Evolutionary conservation across 2,888 invertebrate species (phyloP), one percentile per base, ranked within the genome.

Genomic region (Ophion ellenae): DNA sequence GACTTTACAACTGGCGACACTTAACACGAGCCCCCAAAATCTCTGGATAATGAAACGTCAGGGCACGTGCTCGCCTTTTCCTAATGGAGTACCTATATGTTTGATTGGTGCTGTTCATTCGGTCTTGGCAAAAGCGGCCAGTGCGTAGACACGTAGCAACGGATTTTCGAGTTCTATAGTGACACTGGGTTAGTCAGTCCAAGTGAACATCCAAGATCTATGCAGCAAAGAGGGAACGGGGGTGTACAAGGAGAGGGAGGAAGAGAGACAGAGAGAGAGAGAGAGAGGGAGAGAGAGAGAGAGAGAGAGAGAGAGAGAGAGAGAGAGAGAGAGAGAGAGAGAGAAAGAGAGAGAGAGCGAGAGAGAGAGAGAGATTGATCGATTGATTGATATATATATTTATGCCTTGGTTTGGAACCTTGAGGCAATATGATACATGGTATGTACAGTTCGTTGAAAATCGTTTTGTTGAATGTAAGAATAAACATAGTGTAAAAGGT

Each of bases 241-340:
- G 9, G 11, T 17, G 17, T 14, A 36, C 17, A 61, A 81, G 78
- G 63, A 24, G 24, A 47, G 47, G 28, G 17, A 57, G 14, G 11
- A n/a, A 28, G 32, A 71, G 14, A 71, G 32, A 45, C 9, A 36
- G 20, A 2, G 36, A 57, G 36, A 28, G 53, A 69, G 59, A 20
- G 36, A 83, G 66, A 40, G 11, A 45, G 66, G 53, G 57, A 70
- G 82, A 81, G 81, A 81, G 77, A 85, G 69, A 57, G 53, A 6
- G 64, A 80, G 76, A 45, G 63, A 24, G 24, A 47, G 47, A 14
- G 17, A 57, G 14, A 2, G 4, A 28, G 32, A 71, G 14, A 71
- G 32, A 45, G 14, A 36, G 20, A 2, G 36, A 57, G 36, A 28
- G 24, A 24, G 24, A 24, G 24, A 24, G 24, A 24, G 76, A 45